A percentile compares a stretch with the other conserved stretches of the same genome.
Evolutionary conservation across 2,797 vertebrate species (phyloP).

Genomic region (Xerus rutilus): DNA sequence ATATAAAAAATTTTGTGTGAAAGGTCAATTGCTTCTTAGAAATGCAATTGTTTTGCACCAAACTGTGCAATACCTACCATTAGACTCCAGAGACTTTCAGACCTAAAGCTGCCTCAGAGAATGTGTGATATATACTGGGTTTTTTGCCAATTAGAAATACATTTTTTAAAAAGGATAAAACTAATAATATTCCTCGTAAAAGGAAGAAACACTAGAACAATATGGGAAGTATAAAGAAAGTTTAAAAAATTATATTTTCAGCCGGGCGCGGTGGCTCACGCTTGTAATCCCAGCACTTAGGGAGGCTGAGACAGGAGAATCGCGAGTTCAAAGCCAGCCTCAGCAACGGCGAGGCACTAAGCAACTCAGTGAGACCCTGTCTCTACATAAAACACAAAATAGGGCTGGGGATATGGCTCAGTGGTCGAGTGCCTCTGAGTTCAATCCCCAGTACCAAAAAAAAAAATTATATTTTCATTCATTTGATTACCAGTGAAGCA

Average conservation of each 20-base stretch:
- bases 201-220: not conserved
- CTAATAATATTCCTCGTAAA: not conserved
- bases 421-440: no score
- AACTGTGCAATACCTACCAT: not conserved
- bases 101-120: not conserved
- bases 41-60: not conserved
- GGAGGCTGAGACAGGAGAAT: no score
- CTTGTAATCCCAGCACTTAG: no score
- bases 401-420: no score
- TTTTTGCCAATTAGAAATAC: not conserved
- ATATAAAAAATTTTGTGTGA: not conserved
- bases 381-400: no score
- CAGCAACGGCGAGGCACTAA: no score
- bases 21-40: not conserved
- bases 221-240: not conserved
- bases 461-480: not conserved
- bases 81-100: not conserved
- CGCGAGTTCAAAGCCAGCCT: no score
- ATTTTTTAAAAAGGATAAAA: conserved; percentile 3
- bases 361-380: no score
- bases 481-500: not conserved
- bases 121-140: not conserved
- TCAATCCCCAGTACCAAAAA: no score
- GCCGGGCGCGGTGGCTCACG: no score
- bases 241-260: not conserved